Evolutionary conservation across 1,140 invertebrate species (phyloP).

Genomic region (Conopomorpha cramerella): DNA sequence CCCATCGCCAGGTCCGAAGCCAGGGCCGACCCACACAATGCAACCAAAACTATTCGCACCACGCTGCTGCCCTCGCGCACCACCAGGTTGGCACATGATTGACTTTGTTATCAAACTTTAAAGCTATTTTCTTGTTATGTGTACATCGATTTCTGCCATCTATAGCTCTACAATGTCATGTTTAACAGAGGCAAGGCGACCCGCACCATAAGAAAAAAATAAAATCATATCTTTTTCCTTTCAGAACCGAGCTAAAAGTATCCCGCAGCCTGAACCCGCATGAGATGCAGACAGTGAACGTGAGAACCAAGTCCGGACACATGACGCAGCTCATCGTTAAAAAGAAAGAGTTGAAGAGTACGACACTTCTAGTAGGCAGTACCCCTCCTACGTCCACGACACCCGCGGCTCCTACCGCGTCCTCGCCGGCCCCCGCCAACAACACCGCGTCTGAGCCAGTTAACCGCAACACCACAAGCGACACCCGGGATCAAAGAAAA

Average conservation of each 20-base stretch:
- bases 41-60: conserved; percentile 42
- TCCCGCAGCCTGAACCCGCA: conserved; percentile 75
- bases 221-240: too few species aligned
- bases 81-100: too few species aligned
- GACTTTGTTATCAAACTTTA: too few species aligned
- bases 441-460: conserved; percentile 17
- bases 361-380: conserved; percentile 17
- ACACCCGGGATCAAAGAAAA: conserved; percentile 43
- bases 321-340: conserved; percentile 78
- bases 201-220: too few species aligned
- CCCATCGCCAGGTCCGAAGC: too few species aligned
- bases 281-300: conserved; percentile 74
- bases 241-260: conserved; percentile 76
- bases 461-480: conserved; percentile 34
- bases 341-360: conserved; percentile 62
- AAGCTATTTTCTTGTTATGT: too few species aligned
- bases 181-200: too few species aligned
- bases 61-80: conserved; percentile 48
- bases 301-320: conserved; percentile 73
- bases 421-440: conserved; percentile 2
- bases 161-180: too few species aligned
- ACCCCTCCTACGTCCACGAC: conserved; percentile 20
- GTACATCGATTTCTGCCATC: too few species aligned
- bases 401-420: conserved; percentile 18
- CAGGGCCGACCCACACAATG: too few species aligned